Base-by-base conservation (phyloP, 2,888 invertebrate genomes). In the Amphimallon solstitiale region DNA sequence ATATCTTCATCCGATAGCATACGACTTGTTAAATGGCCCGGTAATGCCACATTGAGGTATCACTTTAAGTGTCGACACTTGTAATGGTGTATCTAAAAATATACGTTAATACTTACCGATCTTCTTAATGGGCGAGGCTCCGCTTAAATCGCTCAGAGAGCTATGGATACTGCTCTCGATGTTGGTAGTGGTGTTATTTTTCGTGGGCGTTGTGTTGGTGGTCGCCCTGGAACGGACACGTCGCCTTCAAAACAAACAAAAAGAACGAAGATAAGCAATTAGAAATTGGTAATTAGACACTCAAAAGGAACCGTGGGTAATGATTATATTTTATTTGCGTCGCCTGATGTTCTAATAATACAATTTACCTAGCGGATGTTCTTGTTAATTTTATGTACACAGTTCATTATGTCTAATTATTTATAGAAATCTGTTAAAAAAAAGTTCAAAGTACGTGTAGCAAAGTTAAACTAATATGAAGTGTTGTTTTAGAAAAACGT, bases 91-190 rank as follows among this genome's bases (percentile, higher is more conserved):
- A 23, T n/a, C 43, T 45, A 59, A 59, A 59, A 49, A 62, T 49
- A 62, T 21, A 45, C 21, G 38, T 29, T 17, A 5, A 12, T 14
- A 67, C 67, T 67, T 59, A 67, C 67, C 67, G 12, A 23, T 69
- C 64, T 71, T 73, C 66, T 78, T 78, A 38, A 75, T 70, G n/a
- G 75, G 71, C 12, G 76, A 75, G 77, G 85, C 87, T 56, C 86
- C 85, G 79, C 88, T 88, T 75, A 91, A 84, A 80, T 91, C 91
- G 76, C 90, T 91, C 79, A 90, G 86, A 0, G 90, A 90, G 79
- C 90, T 90, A 79, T 90, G 89, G 72, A 90, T 85, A 77, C 90
- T 90, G 81, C 85, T 86, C 59, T 75, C 78, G 7, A 76, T 68
- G 62, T 74, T 78, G 43, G 62, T 38, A 29, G 64, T 64, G 15